Base-by-base conservation (phyloP, 2,888 invertebrate species). In the Limenitis arthemis region DNA sequence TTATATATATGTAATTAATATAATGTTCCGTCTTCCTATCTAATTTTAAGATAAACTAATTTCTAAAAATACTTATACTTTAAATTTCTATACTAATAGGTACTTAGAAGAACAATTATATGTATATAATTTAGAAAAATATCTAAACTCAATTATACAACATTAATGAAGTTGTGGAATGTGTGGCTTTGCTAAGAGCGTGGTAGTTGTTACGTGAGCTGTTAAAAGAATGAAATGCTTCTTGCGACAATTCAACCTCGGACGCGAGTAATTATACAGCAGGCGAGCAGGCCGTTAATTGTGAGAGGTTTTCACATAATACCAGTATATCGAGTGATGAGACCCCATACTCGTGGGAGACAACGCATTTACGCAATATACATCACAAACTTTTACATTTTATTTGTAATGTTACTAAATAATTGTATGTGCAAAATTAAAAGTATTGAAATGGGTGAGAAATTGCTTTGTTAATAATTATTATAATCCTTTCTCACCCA, bases 191-290 rank as follows among this genome's bases (percentile, higher is more conserved):
- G 31, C 30, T 64, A 61, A 63, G 68, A 63, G 63, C 64, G 48
- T 29, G 46, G 50, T 33, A 37, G 40, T 31, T 60, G 70, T 82
- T 83, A 79, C 77, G 77, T 79, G 75, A 79, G 58, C 69, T 61
- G 63, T 63, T 67, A 60, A 73, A 75, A 79, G 69, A 77, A 79
- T 76, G 75, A 74, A 75, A 79, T 72, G 73, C 64, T 65, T 72
- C 74, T 79, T 78, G 75, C 79, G 72, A 78, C 75, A 79, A 70
- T 67, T 68, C 74, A 77, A 67, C 77, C 76, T 79, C 77, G 77
- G 73, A 76, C 75, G 71, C 73, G 62, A 70, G 68, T 75, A 77
- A 77, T 74, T 72, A 66, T 66, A 62, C 62, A 68, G 68, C 65
- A 58, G 48, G 66, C 68, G 65, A 69, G 63, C 67, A 64, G 41